Conservation (phyloP, 1,140 invertebrate species). For the Phymastichus coffea region DNA sequence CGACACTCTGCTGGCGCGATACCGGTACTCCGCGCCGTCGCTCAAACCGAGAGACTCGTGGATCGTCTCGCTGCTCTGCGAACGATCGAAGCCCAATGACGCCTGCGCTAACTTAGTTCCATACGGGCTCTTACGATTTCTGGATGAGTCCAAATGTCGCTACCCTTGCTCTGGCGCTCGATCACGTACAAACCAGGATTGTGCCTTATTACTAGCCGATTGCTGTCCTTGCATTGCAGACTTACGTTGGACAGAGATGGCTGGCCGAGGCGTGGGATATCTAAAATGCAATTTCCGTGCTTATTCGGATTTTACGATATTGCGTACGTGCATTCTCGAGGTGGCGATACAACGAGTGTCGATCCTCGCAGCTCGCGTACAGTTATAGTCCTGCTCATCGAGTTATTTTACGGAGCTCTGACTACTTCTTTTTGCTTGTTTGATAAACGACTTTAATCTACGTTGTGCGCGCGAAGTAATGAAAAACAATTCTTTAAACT, state of each 20-base stretch:
- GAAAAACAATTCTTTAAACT: not conserved
- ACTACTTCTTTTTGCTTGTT: too few relatives aligned
- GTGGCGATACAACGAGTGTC: not conserved
- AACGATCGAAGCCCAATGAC: too few relatives aligned
- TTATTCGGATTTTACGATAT: not conserved
- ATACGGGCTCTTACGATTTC: slow-evolving; percentile 16
- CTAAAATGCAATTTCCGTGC: not conserved
- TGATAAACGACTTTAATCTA: too few relatives aligned
- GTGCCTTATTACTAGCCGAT: slow-evolving; percentile 34
- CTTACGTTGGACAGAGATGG: slow-evolving; percentile 30
- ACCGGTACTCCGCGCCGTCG: slow-evolving; percentile 30
- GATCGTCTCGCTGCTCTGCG: slow-evolving; percentile 23
- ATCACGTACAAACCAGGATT: slow-evolving; percentile 39
- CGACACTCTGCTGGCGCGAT: slow-evolving; percentile 31
- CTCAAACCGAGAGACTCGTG: slow-evolving; percentile 27
- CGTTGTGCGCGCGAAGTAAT: too few relatives aligned
- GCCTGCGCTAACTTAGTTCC: too few relatives aligned
- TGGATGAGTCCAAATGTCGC: slow-evolving; percentile 4
- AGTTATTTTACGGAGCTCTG: too few relatives aligned
- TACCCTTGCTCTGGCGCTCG: slow-evolving; percentile 18
- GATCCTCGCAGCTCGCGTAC: not conserved
- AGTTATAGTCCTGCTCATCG: too few relatives aligned
- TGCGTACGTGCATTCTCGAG: not conserved
- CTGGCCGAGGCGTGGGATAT: not conserved
- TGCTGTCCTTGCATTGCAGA: slow-evolving; percentile 35